These are phyloP conservation scores for Caenorhabditis uteleia DNA, from an alignment of 2,888 invertebrate species.

Conservation along the genomic window DNA sequence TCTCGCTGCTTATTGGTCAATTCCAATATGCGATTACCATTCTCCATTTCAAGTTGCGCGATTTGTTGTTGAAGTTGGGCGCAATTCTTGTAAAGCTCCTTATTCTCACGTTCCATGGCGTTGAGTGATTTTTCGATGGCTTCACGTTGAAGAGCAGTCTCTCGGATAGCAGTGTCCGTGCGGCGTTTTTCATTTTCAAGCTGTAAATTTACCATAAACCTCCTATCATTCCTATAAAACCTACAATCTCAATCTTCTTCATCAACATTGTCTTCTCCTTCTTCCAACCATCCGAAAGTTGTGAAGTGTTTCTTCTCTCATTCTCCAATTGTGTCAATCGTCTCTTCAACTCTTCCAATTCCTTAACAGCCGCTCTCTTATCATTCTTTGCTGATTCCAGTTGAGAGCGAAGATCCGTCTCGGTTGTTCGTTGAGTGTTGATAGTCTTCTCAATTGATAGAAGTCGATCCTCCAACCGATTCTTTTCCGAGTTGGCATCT, in stretches of 20 bases:
- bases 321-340: slow-evolving; percentile 58
- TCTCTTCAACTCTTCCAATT: slow-evolving; percentile 62
- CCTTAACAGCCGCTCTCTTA: slow-evolving; percentile 52
- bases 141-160: slow-evolving; percentile 68
- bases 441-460: slow-evolving; percentile 64
- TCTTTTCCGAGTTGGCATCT: slow-evolving; percentile 64
- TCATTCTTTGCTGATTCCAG: slow-evolving; percentile 65
- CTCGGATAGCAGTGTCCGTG: slow-evolving; percentile 67
- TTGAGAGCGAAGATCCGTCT: slow-evolving; percentile 64
- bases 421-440: slow-evolving; percentile 56
- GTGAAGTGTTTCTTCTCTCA: slow-evolving; percentile 53
- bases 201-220: slow-evolving; percentile 37
- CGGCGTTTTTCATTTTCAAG: slow-evolving; percentile 66
- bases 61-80: slow-evolving; percentile 69
- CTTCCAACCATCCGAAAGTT: slow-evolving; percentile 64
- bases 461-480: slow-evolving; percentile 63
- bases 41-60: slow-evolving; percentile 69
- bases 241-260: slow-evolving; percentile 67
- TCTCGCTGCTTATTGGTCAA: slow-evolving; percentile 68
- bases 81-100: slow-evolving; percentile 69
- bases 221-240: not conserved
- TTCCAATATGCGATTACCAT: slow-evolving; percentile 67
- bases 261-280: slow-evolving; percentile 61
- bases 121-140: slow-evolving; percentile 69
- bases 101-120: slow-evolving; percentile 69